Evolutionary conservation across 2,113 vertebrate species (phyloP).

Genomic region (Anhinga rufa): DNA sequence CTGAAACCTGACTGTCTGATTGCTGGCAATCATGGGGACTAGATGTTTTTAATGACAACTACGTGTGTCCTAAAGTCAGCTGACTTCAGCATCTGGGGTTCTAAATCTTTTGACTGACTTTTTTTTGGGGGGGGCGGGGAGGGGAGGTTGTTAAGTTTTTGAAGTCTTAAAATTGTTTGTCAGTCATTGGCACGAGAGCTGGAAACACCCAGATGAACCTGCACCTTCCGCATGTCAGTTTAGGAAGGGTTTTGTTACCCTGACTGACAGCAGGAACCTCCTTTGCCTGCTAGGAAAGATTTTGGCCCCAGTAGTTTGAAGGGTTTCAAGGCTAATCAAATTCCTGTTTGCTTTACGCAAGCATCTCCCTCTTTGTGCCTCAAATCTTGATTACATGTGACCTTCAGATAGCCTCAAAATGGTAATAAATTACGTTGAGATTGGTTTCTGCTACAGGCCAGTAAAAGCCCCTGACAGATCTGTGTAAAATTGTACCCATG

Average conservation of each 20-base stretch:
- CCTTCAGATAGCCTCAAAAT: neutral
- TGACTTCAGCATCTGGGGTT: neutral
- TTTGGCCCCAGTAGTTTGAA: neutral
- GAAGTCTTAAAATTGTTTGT: neutral
- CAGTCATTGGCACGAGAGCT: neutral
- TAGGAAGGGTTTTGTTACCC: neutral
- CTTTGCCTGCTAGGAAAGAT: neutral
- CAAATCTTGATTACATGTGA: neutral
- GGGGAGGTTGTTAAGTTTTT: neutral
- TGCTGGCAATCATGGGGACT: neutral
- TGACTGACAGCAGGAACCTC: neutral
- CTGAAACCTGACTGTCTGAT: neutral
- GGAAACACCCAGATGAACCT: neutral
- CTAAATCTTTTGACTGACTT: neutral
- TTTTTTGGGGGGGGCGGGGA: neutral
- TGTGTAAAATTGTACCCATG: neutral
- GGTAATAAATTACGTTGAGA: conserved; percentile 4
- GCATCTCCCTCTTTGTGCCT: neutral
- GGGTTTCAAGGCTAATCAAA: neutral
- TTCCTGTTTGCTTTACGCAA: neutral
- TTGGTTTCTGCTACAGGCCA: neutral
- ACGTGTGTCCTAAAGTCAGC: neutral
- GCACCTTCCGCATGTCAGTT: neutral
- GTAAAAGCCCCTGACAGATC: neutral
- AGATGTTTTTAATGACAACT: neutral